Evolutionary conservation across 2,797 vertebrate genomes (phyloP).

Genomic region (Poecilia wingei): DNA sequence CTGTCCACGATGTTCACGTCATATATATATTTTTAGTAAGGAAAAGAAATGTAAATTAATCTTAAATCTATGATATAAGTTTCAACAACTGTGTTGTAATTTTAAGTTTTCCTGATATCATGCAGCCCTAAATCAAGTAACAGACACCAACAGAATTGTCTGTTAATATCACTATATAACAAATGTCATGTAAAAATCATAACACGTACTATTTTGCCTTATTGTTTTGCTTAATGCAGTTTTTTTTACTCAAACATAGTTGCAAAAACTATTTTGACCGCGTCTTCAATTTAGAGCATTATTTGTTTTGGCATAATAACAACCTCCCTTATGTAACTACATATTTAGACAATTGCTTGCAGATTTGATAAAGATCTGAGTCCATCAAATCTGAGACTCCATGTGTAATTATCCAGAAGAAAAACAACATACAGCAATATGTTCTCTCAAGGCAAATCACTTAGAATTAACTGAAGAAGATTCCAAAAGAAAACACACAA

Average conservation of each 20-base stretch:
- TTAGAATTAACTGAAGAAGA: constrained; percentile 21
- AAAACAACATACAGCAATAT: constrained; percentile 10
- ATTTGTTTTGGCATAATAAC: background rate
- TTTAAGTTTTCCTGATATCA: background rate
- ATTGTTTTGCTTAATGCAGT: background rate
- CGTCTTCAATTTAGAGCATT: background rate
- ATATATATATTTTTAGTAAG: background rate
- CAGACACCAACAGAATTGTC: background rate
- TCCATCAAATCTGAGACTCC: background rate
- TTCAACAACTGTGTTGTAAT: background rate
- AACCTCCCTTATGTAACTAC: background rate
- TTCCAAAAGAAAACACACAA: constrained; percentile 24
- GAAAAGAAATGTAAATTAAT: no score
- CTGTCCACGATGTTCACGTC: background rate
- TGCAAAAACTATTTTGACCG: background rate
- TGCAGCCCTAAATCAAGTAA: background rate
- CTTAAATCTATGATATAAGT: no score
- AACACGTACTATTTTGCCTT: background rate
- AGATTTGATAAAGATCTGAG: constrained; percentile 16
- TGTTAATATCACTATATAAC: background rate
- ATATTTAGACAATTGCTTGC: constrained; percentile 14
- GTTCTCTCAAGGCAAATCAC: constrained; percentile 20
- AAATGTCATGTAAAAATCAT: background rate
- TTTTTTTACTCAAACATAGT: background rate
- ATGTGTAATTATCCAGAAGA: constrained; percentile 13